Evolutionary conservation across 2,888 invertebrate genomes (phyloP), one percentile per base, ranked within the genome.

Genomic region (Phytoseiulus persimilis): DNA sequence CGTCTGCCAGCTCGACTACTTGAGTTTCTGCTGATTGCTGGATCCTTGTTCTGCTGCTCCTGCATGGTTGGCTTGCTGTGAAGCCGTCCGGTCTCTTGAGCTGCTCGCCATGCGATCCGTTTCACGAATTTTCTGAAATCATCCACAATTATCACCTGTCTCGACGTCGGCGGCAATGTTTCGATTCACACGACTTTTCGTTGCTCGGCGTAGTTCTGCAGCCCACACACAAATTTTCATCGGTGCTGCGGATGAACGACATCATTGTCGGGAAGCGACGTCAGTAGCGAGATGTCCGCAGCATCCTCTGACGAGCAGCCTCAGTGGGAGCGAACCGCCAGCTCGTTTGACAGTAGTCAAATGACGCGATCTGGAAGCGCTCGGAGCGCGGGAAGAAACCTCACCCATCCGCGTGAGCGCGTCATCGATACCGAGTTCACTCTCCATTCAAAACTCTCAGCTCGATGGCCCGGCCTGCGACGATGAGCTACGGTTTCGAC

Each of bases 121-220:
- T 65, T 65, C 65, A 28, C 65, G 65, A 14, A 65, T 65, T 65
- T 65, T 65, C 65, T 65, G 65, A 65, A 65, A 65, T 65, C 65
- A 65, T 65, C 65, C 65, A 65, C 65, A 65, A 65, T 65, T 65
- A 65, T 65, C 65, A 65, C 65, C 65, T 65, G 65, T 65, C 65
- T 23, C 65, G 65, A 28, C 28, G 65, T 65, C 65, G 14, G 65
- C 65, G 65, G 65, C 65, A 65, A 65, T 65, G 65, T 65, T 65
- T 65, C 65, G 65, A 65, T 65, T 65, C 65, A 65, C 65, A 65
- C 65, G 65, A 65, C 65, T 65, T 65, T 65, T 65, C 65, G 14
- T 18, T 65, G 5, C 65, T 14, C 14, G 65, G 65, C 65, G 65
- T 65, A 65, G 23, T 65, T 65, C 65, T 14, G 18, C 65, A 2